Evolutionary conservation across 2,797 vertebrate genomes (phyloP), one percentile per base, ranked within the genome.

Genomic region (Gobio occitaniae): DNA sequence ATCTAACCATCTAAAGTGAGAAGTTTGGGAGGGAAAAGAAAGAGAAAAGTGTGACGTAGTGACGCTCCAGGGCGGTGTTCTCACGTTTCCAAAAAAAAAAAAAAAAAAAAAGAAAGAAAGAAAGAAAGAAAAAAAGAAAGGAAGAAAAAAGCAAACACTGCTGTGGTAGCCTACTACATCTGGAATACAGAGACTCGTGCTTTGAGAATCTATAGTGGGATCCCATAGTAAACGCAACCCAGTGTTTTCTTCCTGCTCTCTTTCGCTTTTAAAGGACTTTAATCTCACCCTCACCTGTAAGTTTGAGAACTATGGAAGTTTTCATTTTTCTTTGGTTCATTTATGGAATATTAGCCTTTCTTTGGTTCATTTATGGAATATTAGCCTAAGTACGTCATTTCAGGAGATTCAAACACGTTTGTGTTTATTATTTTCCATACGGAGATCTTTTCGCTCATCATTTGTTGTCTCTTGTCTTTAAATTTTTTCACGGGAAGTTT

Each of bases 41-140:
- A 81, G 86, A 69, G 80, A 65, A 66, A 71, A 56, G 79, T 71
- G n/a, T 95, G 95, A 96, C 95, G 95, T 93, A 83, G 91, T 89
- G 65, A 84, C 91, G 91, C 92, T 91, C 88, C 91, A 93, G 95
- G 95, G 95, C 95, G 95, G 94, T 93, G 94, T 94, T 94, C 91
- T 93, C 92, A 92, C 93, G 91, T 93, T 90, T 90, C 91, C 76
- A 54, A 71, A 79, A 86, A 86, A 85, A 92, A 91, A 80, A 90
- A 85, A 88, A 85, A 87, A 86, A 87, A 29, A 90, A 88, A 87
- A n/a, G n/a, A n/a, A n/a, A n/a, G n/a, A n/a, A 66, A 77, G 76
- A 80, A 86, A 85, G 84, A 92, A 90, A 78, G 90, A 86, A 88
- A 86, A 1, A 87, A n/a, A 91, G 88, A 88, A 78, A 69, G 82